Evolutionary conservation across 2,888 invertebrate species (phyloP), one percentile per base, ranked within the genome.

Genomic region (Harpalus rubripes): DNA sequence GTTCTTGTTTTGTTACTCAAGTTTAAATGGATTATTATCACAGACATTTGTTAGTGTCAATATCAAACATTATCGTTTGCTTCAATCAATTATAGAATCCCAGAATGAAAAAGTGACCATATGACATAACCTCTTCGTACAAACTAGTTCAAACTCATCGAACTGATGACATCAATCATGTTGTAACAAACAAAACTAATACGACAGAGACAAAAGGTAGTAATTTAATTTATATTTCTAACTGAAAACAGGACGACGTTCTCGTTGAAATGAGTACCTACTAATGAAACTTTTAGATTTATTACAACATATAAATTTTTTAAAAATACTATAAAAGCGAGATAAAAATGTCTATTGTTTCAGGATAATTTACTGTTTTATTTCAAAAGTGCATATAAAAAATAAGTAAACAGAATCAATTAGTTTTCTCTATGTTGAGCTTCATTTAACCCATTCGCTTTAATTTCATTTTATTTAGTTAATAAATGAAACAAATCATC

Each of bases 141-240:
- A 52, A 52, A 52, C 44, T 52, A 52, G 44, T 52, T 52, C 44
- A 52, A 52, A 52, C 44, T 52, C 44, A 10, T 52, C 44, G 44
- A 52, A 52, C 12, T 52, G 44, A 52, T 52, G 10, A 52, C 44
- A 52, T 52, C 44, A 52, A 52, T 52, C 44, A 52, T 12, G 12
- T 12, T 52, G 10, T 52, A 52, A 52, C 44, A 52, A 52, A 52
- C 44, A 52, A 52, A 52, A 52, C 44, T 52, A 52, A 52, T 52
- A 52, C 44, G 44, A 52, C 44, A 12, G 10, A 52, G 44, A 52
- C 44, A 52, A 52, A 32, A 52, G 44, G 44, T 10, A 52, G 44
- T 12, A 8, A 52, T 52, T 52, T 52, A 52, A 52, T 52, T 52
- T 52, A 52, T 52, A 52, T 52, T 52, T 52, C 44, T 52, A 10